Conservation (phyloP, 2,797 vertebrate species). For the Podarcis siculus region DNA sequence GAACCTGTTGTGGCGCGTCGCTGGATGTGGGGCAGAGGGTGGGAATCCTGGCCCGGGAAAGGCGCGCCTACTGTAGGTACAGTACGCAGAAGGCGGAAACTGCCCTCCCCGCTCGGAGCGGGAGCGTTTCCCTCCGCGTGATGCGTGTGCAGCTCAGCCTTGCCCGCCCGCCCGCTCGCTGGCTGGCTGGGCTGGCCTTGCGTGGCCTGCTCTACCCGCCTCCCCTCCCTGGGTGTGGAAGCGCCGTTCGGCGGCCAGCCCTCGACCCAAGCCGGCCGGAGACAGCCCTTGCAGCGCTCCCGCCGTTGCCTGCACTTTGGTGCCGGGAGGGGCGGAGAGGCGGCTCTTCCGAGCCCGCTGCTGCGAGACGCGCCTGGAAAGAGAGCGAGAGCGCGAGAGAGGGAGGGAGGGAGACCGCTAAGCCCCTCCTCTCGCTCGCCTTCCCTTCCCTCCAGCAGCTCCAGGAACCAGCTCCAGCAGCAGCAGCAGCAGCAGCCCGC, state of each 20-base stretch:
- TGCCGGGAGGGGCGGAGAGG: background rate
- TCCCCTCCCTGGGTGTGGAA: background rate
- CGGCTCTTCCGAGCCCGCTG: conserved; percentile 20
- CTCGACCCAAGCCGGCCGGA: background rate
- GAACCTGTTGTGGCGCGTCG: conserved; percentile 3
- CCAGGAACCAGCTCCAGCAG: conserved; percentile 49
- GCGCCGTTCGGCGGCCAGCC: background rate
- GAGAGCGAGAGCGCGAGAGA: conserved; percentile 33
- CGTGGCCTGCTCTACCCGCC: background rate
- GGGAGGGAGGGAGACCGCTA: conserved; percentile 32
- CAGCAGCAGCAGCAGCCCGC: background rate
- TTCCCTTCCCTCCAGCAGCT: conserved; percentile 62
- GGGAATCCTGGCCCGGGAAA: background rate
- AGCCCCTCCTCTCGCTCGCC: conserved; percentile 33
- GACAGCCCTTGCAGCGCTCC: background rate
- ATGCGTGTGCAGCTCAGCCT: background rate
- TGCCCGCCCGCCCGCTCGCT: background rate
- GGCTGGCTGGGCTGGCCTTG: background rate
- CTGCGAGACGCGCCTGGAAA: conserved; percentile 61
- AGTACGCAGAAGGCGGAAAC: background rate
- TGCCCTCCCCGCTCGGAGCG: background rate
- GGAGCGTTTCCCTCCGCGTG: background rate
- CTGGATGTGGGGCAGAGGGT: background rate
- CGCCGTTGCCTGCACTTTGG: background rate
- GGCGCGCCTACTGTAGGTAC: conserved; percentile 10